Evolutionary conservation across 2,888 invertebrate genomes (phyloP).

Genomic region (Pharmacophagus antenor): DNA sequence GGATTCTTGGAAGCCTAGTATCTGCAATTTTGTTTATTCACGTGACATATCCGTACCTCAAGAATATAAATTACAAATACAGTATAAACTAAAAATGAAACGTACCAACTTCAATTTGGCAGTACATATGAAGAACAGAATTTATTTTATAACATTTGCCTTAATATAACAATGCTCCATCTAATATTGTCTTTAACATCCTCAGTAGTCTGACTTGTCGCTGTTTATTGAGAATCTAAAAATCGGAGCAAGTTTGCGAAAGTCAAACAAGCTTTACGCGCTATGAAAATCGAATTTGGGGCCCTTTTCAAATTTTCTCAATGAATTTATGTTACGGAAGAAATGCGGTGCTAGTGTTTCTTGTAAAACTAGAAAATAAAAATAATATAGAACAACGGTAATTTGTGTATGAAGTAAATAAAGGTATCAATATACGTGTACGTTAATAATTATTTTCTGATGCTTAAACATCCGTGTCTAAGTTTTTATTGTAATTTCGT

Average conservation of each 20-base stretch:
- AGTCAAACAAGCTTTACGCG: constrained; percentile 24
- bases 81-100: background rate
- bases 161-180: background rate
- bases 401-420: too few species aligned
- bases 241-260: constrained; percentile 24
- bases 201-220: constrained; percentile 1
- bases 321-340: constrained; percentile 19
- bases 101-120: background rate
- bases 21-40: too few species aligned
- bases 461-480: too few species aligned
- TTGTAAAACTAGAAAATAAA: background rate
- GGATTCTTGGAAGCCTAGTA: too few species aligned
- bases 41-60: too few species aligned
- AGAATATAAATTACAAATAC: background rate
- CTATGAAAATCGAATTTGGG: constrained; percentile 22
- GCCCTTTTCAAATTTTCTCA: constrained; percentile 25
- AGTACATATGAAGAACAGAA: background rate
- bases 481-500: too few species aligned
- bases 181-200: constrained; percentile 7
- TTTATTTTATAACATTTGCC: background rate
- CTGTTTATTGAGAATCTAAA: constrained; percentile 19
- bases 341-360: constrained; percentile 15
- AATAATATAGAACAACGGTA: background rate
- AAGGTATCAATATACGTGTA: too few species aligned
- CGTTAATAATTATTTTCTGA: too few species aligned